Evolutionary conservation across 2,888 invertebrate genomes (phyloP).

Genomic region (Elysia crispata): DNA sequence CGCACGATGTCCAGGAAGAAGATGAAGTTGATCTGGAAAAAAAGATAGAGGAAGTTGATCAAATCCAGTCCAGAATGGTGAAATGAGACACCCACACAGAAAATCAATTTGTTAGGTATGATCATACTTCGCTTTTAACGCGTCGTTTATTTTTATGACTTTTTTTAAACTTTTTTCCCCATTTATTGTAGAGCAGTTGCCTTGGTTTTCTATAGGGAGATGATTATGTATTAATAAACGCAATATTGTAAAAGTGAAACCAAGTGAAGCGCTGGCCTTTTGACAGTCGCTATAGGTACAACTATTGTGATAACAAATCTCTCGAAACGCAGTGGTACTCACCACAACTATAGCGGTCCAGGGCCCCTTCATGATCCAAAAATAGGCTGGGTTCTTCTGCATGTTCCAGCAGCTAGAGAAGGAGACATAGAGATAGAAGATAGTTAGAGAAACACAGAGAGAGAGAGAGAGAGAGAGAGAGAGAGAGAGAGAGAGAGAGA

Average conservation of each 20-base stretch:
- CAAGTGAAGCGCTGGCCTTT: too few species aligned
- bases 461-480: neutral
- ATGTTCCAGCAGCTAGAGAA: constrained; percentile 54
- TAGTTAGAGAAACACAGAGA: neutral
- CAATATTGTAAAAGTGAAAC: too few species aligned
- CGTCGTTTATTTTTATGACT: too few species aligned
- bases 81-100: too few species aligned
- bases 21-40: constrained; percentile 82
- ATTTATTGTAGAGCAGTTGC: too few species aligned
- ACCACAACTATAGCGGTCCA: constrained; percentile 53
- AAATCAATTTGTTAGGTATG: too few species aligned
- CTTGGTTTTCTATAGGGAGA: too few species aligned
- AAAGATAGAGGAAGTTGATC: constrained; percentile 38
- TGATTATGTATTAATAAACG: too few species aligned
- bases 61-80: too few species aligned
- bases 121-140: too few species aligned
- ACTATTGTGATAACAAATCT: neutral
- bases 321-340: neutral
- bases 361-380: constrained; percentile 56
- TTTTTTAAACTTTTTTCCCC: too few species aligned
- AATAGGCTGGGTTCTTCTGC: constrained; percentile 49
- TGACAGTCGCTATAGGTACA: too few species aligned
- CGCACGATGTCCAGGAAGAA: constrained; percentile 83
- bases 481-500: neutral
- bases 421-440: neutral